Evolutionary conservation across 2,888 invertebrate species (phyloP).

Genomic region (Cerastis rubricosa): DNA sequence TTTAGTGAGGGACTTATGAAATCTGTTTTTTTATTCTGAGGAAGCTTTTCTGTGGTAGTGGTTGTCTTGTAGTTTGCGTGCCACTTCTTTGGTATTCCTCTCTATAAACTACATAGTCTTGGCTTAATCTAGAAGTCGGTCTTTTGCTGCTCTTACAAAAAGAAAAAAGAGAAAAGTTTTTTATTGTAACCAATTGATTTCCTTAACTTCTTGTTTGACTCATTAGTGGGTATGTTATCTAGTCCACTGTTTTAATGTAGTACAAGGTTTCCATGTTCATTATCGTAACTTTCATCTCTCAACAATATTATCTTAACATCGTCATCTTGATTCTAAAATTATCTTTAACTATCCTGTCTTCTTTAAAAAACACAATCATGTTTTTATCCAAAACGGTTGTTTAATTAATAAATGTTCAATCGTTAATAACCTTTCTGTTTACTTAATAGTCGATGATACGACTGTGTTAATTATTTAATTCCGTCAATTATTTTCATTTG

Average conservation of each 20-base stretch:
- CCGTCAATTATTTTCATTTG: slow-evolving; percentile 43
- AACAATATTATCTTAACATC: slow-evolving; percentile 31
- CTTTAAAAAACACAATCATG: slow-evolving; percentile 16
- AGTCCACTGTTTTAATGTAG: background rate
- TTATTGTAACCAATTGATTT: background rate
- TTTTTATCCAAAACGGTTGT: slow-evolving; percentile 34
- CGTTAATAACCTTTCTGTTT: slow-evolving; percentile 48
- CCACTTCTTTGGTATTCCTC: background rate
- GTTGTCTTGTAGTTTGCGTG: background rate
- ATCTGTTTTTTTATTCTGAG: slow-evolving; percentile 11
- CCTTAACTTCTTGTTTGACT: background rate
- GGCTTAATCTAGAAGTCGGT: background rate
- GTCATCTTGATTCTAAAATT: slow-evolving; percentile 39
- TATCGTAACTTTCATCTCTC: slow-evolving; percentile 39
- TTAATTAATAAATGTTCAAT: slow-evolving; percentile 44
- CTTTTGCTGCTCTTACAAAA: no score
- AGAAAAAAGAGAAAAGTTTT: no score
- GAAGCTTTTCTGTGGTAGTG: background rate
- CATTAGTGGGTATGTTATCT: background rate
- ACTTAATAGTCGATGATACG: slow-evolving; percentile 46
- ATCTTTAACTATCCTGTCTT: slow-evolving; percentile 11
- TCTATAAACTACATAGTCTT: background rate
- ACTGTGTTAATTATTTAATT: slow-evolving; percentile 45
- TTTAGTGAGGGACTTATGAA: slow-evolving; percentile 40
- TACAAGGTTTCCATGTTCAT: background rate